These are phyloP conservation scores for Himalopsyche japonica DNA, from an alignment of 2,888 invertebrate species.

Conservation along the genomic window DNA sequence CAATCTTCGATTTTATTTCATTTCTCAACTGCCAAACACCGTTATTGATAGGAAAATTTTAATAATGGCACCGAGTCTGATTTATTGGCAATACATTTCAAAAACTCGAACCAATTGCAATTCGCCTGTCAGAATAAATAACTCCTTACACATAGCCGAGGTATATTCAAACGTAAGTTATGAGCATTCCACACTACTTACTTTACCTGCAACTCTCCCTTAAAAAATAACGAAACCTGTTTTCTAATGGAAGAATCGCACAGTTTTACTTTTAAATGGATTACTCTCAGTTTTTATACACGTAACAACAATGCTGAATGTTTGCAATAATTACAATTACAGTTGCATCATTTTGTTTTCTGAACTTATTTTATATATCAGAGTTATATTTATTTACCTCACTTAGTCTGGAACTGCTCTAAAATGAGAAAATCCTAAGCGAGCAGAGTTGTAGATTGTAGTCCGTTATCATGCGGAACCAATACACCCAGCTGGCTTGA, in stretches of 20 bases:
- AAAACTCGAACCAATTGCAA: not conserved
- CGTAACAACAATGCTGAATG: no score
- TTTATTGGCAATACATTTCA: constrained; percentile 7
- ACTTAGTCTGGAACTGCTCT: no score
- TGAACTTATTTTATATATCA: no score
- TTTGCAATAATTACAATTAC: no score
- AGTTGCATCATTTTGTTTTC: no score
- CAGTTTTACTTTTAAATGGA: no score
- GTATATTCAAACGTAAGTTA: not conserved
- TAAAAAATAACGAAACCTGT: not conserved
- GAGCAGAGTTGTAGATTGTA: no score
- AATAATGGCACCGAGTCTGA: not conserved
- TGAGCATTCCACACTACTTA: not conserved
- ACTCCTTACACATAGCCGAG: not conserved
- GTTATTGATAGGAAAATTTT: not conserved
- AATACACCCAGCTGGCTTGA: no score
- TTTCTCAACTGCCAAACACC: not conserved
- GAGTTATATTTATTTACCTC: no score
- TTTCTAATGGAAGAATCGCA: not conserved
- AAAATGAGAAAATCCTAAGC: no score
- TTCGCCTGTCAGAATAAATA: constrained; percentile 4
- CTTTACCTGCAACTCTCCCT: not conserved
- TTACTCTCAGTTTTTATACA: no score
- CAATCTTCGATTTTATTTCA: not conserved
- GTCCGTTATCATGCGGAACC: no score